Evolutionary conservation across 2,113 vertebrate species (phyloP).

Genomic region (Ophiodon elongatus): DNA sequence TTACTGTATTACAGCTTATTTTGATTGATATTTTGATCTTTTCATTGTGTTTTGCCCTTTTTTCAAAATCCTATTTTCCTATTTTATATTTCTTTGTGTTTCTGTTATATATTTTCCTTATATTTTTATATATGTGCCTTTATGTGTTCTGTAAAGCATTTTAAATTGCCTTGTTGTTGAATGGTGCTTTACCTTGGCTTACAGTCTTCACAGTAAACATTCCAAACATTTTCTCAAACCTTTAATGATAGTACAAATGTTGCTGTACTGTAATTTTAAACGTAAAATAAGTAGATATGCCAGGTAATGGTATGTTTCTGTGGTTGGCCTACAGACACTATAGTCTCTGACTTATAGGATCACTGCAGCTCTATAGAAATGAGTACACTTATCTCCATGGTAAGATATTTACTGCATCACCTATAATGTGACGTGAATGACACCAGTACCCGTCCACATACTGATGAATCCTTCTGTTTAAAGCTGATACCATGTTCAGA

Average conservation of each 20-base stretch:
- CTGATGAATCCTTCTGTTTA: no score
- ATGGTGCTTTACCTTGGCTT: background rate
- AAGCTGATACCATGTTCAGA: no score
- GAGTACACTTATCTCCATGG: background rate
- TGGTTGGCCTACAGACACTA: background rate
- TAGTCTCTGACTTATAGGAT: background rate
- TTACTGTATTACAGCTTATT: background rate
- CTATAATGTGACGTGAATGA: background rate
- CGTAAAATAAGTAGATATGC: background rate
- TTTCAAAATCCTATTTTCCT: background rate
- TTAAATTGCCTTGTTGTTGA: background rate
- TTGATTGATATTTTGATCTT: no score
- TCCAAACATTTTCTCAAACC: conserved; percentile 51
- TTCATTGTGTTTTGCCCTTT: background rate
- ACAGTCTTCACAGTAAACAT: conserved; percentile 54
- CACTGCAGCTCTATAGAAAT: background rate
- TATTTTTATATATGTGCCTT: background rate
- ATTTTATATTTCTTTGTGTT: background rate
- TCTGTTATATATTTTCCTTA: background rate
- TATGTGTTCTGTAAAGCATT: background rate
- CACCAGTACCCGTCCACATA: background rate
- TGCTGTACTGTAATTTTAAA: background rate
- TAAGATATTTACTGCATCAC: background rate
- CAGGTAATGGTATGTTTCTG: conserved; percentile 45
- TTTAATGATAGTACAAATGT: conserved; percentile 48